A percentile compares a stretch with the other conserved stretches of the same genome.
Conservation (phyloP, 2,797 vertebrate genomes). For the Myioborus miniatus region DNA sequence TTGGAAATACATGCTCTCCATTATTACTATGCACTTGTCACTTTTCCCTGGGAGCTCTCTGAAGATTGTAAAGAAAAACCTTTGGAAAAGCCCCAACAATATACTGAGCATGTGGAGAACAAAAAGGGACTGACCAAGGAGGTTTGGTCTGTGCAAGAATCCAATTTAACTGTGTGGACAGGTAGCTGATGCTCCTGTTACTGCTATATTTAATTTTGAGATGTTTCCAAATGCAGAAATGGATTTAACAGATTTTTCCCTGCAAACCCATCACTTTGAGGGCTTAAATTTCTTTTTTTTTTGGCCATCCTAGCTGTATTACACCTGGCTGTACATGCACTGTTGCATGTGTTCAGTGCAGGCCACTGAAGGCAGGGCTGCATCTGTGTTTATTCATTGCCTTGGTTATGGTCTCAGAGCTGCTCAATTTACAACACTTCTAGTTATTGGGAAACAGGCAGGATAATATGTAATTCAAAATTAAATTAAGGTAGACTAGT, state of each 20-base stretch:
- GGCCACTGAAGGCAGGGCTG: neutral
- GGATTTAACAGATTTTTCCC: neutral
- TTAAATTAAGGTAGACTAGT: neutral
- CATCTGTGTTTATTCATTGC: neutral
- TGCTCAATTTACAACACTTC: neutral
- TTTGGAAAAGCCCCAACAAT: neutral
- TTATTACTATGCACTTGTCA: conserved; percentile 2
- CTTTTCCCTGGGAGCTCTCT: neutral
- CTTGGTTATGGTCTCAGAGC: neutral
- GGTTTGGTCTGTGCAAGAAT: neutral
- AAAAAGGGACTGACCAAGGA: neutral
- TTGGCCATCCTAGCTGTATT: neutral
- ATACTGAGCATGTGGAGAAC: neutral
- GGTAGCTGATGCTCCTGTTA: neutral
- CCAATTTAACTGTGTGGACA: neutral
- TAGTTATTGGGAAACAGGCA: neutral
- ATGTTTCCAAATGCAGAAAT: neutral
- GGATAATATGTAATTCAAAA: neutral
- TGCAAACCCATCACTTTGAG: neutral
- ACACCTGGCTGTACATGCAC: neutral
- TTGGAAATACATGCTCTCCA: conserved; percentile 2
- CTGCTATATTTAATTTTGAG: neutral
- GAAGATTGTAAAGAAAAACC: neutral
- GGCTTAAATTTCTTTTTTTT: neutral
- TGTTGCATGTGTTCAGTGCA: rapidly evolving